A percentile compares a stretch with the other conserved stretches of the same genome.
Evolutionary conservation across 2,113 vertebrate genomes (phyloP).

Genomic region (Toxotes jaculatrix): DNA sequence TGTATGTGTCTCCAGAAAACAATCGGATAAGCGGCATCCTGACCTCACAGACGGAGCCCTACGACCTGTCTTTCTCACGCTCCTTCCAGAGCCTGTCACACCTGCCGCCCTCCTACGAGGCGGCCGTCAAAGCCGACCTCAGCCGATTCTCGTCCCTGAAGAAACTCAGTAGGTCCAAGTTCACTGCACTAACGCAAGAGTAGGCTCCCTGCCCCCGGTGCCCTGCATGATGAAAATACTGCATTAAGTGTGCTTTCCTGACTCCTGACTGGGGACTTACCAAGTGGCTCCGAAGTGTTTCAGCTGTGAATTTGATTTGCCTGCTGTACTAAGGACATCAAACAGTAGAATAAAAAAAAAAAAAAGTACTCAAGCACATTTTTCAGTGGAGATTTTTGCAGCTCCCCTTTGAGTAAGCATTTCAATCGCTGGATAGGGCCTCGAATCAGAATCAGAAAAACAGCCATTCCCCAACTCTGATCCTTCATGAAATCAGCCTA

Average conservation of each 20-base stretch:
- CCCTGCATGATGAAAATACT: conserved; percentile 68
- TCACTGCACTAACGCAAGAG: conserved; percentile 73
- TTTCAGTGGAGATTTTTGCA: not conserved
- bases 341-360: not conserved
- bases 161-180: conserved; percentile 93
- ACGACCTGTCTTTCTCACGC: conserved; percentile 97
- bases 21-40: conserved; percentile 96
- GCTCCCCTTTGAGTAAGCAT: conserved; percentile 9
- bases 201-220: conserved; percentile 52
- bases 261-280: conserved; percentile 40
- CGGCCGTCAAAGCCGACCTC: conserved; percentile 94
- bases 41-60: conserved; percentile 97
- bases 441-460: conserved; percentile 29
- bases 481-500: conserved; percentile 35
- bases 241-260: conserved; percentile 54
- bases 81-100: conserved; percentile 99
- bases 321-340: conserved; percentile 17
- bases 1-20: conserved; percentile 89
- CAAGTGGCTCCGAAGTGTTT: conserved; percentile 18
- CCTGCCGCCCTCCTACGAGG: conserved; percentile 97
- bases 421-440: conserved; percentile 2
- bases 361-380: not conserved
- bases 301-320: conserved; percentile 30
- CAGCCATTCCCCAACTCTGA: conserved; percentile 34
- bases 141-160: conserved; percentile 98